Percentiles rank a stretch among this genome's conserved stretches.
These are phyloP conservation scores for Atractosteus spatula DNA, from an alignment of 2,113 vertebrate genomes.

Conservation along the genomic window DNA sequence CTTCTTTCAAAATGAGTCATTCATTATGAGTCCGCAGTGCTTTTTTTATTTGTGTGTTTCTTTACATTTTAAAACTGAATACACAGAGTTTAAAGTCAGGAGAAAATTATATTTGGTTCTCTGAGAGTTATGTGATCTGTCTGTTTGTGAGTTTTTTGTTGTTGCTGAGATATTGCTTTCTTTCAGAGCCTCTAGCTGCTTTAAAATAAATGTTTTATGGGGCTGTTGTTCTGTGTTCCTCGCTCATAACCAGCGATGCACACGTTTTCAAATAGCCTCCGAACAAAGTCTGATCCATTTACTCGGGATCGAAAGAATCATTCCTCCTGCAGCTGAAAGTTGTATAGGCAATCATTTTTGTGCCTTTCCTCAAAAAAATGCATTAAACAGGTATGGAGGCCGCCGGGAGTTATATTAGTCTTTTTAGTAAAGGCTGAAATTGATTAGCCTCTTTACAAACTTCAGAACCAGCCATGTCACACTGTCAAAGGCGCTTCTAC, in stretches of 20 bases:
- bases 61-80: neutral
- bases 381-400: constrained; percentile 52
- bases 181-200: neutral
- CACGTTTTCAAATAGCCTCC: too few species aligned
- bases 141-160: constrained; percentile 7
- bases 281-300: too few species aligned
- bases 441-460: constrained; percentile 1
- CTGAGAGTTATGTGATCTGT: constrained; percentile 4
- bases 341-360: neutral
- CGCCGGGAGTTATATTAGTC: constrained; percentile 21
- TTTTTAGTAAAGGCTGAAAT: neutral
- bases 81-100: neutral
- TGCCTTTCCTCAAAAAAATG: constrained; percentile 31
- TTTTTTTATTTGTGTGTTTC: too few species aligned
- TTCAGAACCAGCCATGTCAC: neutral
- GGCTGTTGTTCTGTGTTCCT: constrained; percentile 1
- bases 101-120: constrained; percentile 5
- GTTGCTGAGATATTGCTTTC: constrained; percentile 15
- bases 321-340: too few species aligned
- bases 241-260: too few species aligned
- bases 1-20: too few species aligned
- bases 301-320: too few species aligned
- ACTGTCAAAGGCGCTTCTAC: neutral
- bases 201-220: neutral
- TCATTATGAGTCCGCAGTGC: too few species aligned